Conservation (phyloP, 2,113 vertebrate species). For the Perca schrenkii region DNA sequence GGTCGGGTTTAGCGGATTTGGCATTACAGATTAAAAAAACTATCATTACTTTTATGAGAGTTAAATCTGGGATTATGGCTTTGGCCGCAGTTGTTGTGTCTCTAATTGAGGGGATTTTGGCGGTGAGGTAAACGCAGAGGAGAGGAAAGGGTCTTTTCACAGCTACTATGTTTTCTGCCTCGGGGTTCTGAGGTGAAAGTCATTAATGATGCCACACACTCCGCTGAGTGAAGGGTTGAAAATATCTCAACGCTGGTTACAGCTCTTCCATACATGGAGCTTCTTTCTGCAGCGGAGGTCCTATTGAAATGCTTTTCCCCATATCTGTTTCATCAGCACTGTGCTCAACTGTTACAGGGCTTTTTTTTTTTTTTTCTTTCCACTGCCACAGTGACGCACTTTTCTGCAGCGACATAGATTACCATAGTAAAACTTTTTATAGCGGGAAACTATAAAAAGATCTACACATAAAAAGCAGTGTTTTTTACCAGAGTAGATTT, state of each 20-base stretch:
- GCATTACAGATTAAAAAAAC: conserved; percentile 69
- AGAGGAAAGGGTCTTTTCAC: conserved; percentile 69
- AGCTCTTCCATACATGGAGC: conserved; percentile 29
- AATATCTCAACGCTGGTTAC: conserved; percentile 22
- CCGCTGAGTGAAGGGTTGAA: conserved; percentile 43
- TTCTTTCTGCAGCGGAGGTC: conserved; percentile 20
- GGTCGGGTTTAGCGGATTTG: conserved; percentile 75
- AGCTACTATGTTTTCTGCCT: conserved; percentile 43
- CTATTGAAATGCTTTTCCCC: conserved; percentile 36
- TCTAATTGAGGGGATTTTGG: conserved; percentile 77
- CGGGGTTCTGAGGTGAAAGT: conserved; percentile 29
- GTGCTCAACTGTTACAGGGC: conserved; percentile 38
- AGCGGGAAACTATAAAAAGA: conserved; percentile 66
- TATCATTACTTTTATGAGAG: conserved; percentile 81
- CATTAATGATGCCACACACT: conserved; percentile 68
- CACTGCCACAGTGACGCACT: conserved; percentile 61
- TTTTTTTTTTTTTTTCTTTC: conserved; percentile 32
- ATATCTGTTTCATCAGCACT: conserved; percentile 63
- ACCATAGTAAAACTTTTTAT: conserved; percentile 66
- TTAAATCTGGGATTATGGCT: conserved; percentile 79
- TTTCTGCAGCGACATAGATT: conserved; percentile 55
- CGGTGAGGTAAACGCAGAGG: conserved; percentile 71
- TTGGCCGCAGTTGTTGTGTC: conserved; percentile 74
- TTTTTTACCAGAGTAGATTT: conserved; percentile 42
- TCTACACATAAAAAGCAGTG: conserved; percentile 23